Evolutionary conservation across 2,888 invertebrate genomes (phyloP).

Genomic region (Apamea epomidion): DNA sequence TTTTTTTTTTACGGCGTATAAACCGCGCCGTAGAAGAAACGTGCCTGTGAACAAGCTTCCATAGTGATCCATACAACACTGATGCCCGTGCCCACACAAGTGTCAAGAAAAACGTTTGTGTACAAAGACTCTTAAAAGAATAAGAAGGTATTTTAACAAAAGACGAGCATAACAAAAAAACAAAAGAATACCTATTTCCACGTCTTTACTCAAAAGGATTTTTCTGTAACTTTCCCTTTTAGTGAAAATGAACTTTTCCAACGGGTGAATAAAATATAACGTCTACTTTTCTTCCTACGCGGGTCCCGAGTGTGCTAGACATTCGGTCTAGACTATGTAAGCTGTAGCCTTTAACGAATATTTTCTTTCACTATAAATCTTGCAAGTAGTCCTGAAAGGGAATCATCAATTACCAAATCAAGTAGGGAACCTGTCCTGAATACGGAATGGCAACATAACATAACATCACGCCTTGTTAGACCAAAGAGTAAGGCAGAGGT

Average conservation of each 20-base stretch:
- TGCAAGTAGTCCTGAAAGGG: not conserved
- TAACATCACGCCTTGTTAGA: too few relatives aligned
- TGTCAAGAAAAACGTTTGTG: too few relatives aligned
- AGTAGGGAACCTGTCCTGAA: not conserved
- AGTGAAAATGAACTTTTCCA: conserved; percentile 26
- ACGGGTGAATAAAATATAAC: conserved; percentile 40
- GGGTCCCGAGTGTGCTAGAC: conserved; percentile 41
- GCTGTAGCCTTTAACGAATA: conserved; percentile 20
- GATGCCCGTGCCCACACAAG: too few relatives aligned
- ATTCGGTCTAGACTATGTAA: conserved; percentile 35
- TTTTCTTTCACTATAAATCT: conserved; percentile 34
- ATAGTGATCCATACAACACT: too few relatives aligned
- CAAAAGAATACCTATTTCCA: conserved; percentile 20
- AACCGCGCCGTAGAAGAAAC: too few relatives aligned
- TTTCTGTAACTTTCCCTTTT: conserved; percentile 36
- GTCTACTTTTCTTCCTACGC: conserved; percentile 17
- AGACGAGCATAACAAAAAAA: not conserved
- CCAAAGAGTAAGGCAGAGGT: too few relatives aligned
- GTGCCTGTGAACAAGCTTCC: too few relatives aligned
- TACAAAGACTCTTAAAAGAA: not conserved
- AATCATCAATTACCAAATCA: too few relatives aligned
- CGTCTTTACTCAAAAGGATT: conserved; percentile 46
- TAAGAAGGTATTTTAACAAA: conserved; percentile 1
- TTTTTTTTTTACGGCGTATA: too few relatives aligned
- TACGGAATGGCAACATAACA: conserved; percentile 13